phyloP scores from a whole-genome alignment of 2,113 vertebrate species.

The Atractosteus spatula region DNA sequence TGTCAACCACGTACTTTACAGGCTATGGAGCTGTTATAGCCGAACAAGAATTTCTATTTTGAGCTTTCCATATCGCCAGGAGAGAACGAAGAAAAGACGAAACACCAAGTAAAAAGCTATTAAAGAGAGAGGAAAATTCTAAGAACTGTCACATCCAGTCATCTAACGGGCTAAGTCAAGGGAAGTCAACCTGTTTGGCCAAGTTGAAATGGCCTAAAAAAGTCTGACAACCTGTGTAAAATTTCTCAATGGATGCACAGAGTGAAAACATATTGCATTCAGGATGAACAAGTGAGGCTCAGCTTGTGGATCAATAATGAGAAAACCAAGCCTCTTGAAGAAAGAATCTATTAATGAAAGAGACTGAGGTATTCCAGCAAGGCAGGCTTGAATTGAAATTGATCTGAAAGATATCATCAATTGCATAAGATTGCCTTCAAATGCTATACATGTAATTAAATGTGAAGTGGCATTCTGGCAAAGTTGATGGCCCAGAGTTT shows the following conservation, averaged over 20 bases:
- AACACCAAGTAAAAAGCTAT: constrained; percentile 10
- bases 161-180: constrained; percentile 14
- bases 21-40: too few relatives aligned
- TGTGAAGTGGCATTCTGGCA: background rate
- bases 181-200: constrained; percentile 8
- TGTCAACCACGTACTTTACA: too few relatives aligned
- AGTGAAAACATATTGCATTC: constrained; percentile 14
- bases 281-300: constrained; percentile 12
- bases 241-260: constrained; percentile 2
- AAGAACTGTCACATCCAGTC: too few relatives aligned
- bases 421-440: constrained; percentile 13
- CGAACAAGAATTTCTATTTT: too few relatives aligned
- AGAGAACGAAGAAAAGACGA: background rate
- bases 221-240: constrained; percentile 19
- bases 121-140: too few relatives aligned
- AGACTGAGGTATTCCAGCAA: constrained; percentile 28
- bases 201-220: constrained; percentile 22
- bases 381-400: constrained; percentile 36
- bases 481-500: constrained; percentile 24
- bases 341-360: constrained; percentile 34
- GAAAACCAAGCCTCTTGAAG: constrained; percentile 30
- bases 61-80: too few relatives aligned
- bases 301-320: constrained; percentile 31
- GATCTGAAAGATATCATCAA: constrained; percentile 30
- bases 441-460: constrained; percentile 24